phyloP scores from a whole-genome alignment of 2,888 invertebrate genomes.

The Cerastis rubricosa region DNA sequence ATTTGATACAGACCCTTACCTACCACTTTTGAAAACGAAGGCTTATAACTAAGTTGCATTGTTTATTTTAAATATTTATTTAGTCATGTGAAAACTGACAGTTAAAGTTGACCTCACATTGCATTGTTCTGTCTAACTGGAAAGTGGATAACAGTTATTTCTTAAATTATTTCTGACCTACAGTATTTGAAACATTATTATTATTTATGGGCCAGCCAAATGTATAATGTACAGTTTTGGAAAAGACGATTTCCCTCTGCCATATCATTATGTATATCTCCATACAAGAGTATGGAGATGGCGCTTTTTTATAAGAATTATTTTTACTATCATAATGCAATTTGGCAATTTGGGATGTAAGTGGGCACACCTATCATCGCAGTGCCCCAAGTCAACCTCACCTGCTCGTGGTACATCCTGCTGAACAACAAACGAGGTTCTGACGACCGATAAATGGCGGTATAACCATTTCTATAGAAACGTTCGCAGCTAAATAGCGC shows the following conservation, averaged over 20 bases:
- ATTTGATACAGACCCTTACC: not conserved
- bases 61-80: constrained; percentile 1
- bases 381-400: too few species aligned
- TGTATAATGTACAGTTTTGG: not conserved
- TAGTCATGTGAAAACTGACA: not conserved
- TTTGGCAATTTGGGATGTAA: too few species aligned
- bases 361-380: too few species aligned
- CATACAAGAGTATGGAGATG: too few species aligned
- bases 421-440: too few species aligned
- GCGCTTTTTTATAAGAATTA: too few species aligned
- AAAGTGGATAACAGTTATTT: constrained; percentile 6
- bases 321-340: too few species aligned
- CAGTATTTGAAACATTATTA: not conserved
- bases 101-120: constrained; percentile 13
- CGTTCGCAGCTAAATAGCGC: too few species aligned
- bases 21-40: not conserved
- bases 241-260: not conserved
- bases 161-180: constrained; percentile 18
- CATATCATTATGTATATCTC: too few species aligned
- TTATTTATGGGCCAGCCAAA: constrained; percentile 2
- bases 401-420: too few species aligned
- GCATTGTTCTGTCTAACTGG: not conserved
- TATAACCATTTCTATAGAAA: too few species aligned
- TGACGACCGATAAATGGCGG: too few species aligned
- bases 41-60: not conserved